These are phyloP conservation scores for Elaphurus davidianus DNA, from an alignment of 2,113 vertebrate genomes.

Conservation along the genomic window DNA sequence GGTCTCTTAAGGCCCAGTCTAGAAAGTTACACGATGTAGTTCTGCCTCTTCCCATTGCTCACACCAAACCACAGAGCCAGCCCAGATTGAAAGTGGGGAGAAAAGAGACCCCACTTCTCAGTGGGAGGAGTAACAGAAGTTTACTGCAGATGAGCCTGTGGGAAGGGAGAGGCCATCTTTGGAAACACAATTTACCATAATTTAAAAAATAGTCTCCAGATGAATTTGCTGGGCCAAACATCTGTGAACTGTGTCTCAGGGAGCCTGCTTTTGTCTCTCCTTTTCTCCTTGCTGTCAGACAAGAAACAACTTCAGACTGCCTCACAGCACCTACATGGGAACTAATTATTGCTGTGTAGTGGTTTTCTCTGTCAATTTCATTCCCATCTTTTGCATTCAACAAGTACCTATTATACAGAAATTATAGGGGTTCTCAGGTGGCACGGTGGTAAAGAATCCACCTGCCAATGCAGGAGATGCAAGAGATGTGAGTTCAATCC, in stretches of 20 bases:
- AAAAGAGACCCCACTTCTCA: not conserved
- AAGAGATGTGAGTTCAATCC: not conserved
- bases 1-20: not conserved
- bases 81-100: not conserved
- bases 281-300: not conserved
- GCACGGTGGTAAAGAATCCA: not conserved
- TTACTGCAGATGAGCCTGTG: not conserved
- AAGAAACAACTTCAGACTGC: not conserved
- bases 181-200: not conserved
- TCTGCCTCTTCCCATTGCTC: not conserved
- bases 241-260: not conserved
- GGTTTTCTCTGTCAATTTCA: not conserved
- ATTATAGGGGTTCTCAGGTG: not conserved
- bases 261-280: not conserved
- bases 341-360: not conserved
- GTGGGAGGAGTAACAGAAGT: not conserved
- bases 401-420: not conserved
- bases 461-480: not conserved
- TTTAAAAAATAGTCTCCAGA: not conserved
- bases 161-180: not conserved
- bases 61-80: not conserved
- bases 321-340: rapidly evolving
- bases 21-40: not conserved
- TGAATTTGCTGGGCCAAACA: not conserved
- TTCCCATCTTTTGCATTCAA: not conserved